phyloP scores from a whole-genome alignment of 1,140 invertebrate genomes.

The Parapsyche elsis region DNA sequence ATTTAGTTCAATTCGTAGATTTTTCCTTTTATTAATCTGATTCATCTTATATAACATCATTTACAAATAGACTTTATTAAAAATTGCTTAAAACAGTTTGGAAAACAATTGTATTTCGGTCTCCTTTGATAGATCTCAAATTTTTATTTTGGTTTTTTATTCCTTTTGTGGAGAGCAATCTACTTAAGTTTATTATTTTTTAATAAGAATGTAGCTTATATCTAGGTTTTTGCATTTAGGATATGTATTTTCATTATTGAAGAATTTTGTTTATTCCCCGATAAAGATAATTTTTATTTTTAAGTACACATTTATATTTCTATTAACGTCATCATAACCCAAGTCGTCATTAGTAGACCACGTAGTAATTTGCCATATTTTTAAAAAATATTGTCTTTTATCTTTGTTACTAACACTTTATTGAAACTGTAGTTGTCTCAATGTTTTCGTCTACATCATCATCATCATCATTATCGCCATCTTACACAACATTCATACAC shows the following conservation, averaged over 20 bases:
- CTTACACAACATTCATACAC: neutral
- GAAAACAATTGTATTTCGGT: too few species aligned
- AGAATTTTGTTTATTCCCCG: too few species aligned
- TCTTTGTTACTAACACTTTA: constrained; percentile 8
- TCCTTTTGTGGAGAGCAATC: too few species aligned
- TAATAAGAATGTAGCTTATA: neutral
- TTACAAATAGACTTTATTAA: too few species aligned
- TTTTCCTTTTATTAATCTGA: too few species aligned
- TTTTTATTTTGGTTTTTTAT: too few species aligned
- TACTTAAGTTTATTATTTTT: too few species aligned
- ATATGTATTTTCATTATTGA: neutral
- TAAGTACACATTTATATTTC: neutral
- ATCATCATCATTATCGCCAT: neutral
- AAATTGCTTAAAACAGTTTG: too few species aligned
- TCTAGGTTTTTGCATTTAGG: neutral
- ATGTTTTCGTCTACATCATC: neutral
- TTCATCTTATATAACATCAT: too few species aligned
- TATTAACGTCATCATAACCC: neutral
- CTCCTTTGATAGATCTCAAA: too few species aligned
- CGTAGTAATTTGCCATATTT: neutral
- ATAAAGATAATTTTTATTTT: neutral
- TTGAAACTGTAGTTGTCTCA: neutral
- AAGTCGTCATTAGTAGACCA: neutral
- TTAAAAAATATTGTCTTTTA: neutral
- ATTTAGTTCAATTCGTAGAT: too few species aligned